Evolutionary conservation across 2,113 vertebrate genomes (phyloP), one percentile per base, ranked within the genome.

Genomic region (Pluvianellus socialis): DNA sequence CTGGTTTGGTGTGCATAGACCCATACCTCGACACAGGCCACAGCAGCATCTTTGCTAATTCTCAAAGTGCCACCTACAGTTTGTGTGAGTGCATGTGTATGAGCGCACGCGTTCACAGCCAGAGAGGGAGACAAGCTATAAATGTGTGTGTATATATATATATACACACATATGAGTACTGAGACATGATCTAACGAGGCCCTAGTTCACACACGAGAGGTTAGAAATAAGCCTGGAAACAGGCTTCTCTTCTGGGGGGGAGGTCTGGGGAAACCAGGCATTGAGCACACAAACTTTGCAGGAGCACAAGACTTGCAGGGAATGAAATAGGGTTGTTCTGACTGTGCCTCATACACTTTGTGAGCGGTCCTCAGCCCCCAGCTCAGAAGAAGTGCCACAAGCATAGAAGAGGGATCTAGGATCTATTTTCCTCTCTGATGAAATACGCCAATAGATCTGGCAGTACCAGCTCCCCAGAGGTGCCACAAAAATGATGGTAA

Each of bases 31-130:
- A 14, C 55, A 63, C 42, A 79, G 79, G 65, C 72, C 72, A 35
- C 55, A 23, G 77, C 86, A 88, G 45, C 32, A 35, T 91, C 86
- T 94, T 96, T 94, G 92, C 73, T 82, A 94, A 70, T 95, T 95
- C 94, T 96, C 88, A 1, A 97, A 95, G 91, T 97, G 97, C 96
- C 97, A 92, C 89, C 94, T 96, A 95, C 96, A 96, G 96, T 95
- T 76, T 66, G 88, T 50, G 79, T 0, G 27, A 81, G 84, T 19
- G 63, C 50, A 28, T 73, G 82, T 14, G 66, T 85, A 32, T 3
- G 53, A 88, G 90, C 11, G 26, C 50, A 45, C 49, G 10, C 45
- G 18, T 55, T 19, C 38, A 55, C 4, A 24, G 56, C 68, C 86
- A 56, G 88, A 35, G 67, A 56, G 2, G 18, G 65, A 95, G 66